A percentile compares a stretch with the other conserved stretches of the same genome.
These are phyloP conservation scores for Zaprionus ornatus DNA, from an alignment of 1,140 invertebrate genomes.

Conservation along the genomic window DNA sequence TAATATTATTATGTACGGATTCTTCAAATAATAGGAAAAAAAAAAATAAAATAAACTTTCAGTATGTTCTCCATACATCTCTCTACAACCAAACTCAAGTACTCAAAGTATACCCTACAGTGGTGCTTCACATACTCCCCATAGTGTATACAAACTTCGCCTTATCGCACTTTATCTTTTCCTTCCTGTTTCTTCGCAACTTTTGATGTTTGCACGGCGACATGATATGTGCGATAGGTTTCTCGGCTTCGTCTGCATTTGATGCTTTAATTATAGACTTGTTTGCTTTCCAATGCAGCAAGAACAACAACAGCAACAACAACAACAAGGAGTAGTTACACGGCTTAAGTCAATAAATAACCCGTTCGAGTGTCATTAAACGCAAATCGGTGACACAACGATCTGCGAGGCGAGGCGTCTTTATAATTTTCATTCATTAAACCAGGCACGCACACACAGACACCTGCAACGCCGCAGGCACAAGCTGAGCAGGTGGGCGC, in stretches of 20 bases:
- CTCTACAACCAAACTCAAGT: neutral
- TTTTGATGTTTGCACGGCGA: slow-evolving; percentile 32
- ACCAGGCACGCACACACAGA: neutral
- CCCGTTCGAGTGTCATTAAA: slow-evolving; percentile 70
- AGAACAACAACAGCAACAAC: slow-evolving; percentile 43
- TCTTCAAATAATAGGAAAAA: too few species aligned
- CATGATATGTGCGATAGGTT: slow-evolving; percentile 45
- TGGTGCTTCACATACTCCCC: neutral
- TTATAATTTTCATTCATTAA: slow-evolving; percentile 74
- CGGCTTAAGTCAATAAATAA: slow-evolving; percentile 64
- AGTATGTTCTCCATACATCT: neutral
- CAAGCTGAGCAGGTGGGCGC: too few species aligned
- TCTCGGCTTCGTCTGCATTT: slow-evolving; percentile 55
- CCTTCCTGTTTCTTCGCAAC: slow-evolving; percentile 7
- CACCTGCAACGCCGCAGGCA: slow-evolving; percentile 39
- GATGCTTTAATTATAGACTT: slow-evolving; percentile 74
- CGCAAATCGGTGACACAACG: slow-evolving; percentile 50
- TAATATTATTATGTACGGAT: too few species aligned
- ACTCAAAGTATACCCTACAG: too few species aligned
- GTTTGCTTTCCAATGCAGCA: slow-evolving; percentile 24
- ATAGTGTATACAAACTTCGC: neutral
- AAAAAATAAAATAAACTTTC: too few species aligned
- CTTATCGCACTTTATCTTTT: neutral
- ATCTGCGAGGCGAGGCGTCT: slow-evolving; percentile 23
- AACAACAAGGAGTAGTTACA: slow-evolving; percentile 26